phyloP scores from a whole-genome alignment of 1,140 invertebrate genomes.

The Bombus confusus region DNA sequence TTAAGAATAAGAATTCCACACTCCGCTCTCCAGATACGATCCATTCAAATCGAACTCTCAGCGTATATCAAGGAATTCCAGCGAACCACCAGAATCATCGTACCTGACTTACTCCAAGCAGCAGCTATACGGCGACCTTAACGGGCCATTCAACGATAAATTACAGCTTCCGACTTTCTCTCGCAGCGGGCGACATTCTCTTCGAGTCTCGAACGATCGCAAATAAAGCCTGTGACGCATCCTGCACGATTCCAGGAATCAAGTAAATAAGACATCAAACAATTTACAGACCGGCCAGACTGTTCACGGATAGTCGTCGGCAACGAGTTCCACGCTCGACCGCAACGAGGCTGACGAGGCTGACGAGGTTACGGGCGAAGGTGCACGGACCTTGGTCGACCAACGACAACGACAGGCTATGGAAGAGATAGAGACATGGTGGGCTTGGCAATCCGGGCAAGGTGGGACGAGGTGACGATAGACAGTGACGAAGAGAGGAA shows the following conservation, averaged over 20 bases:
- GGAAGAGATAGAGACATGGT: slow-evolving; percentile 4
- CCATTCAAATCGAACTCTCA: too few relatives aligned
- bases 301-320: slow-evolving; percentile 57
- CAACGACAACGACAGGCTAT: background rate
- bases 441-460: background rate
- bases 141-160: slow-evolving; percentile 32
- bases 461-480: slow-evolving; percentile 59
- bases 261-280: slow-evolving; percentile 80
- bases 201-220: slow-evolving; percentile 60
- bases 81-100: too few relatives aligned
- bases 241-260: slow-evolving; percentile 36
- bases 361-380: slow-evolving; percentile 69
- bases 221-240: slow-evolving; percentile 77
- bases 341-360: slow-evolving; percentile 63
- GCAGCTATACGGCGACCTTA: background rate
- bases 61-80: background rate
- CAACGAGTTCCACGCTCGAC: slow-evolving; percentile 64
- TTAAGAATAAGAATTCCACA: too few relatives aligned
- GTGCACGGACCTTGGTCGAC: slow-evolving; percentile 35
- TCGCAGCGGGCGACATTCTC: slow-evolving; percentile 18
- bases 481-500: slow-evolving; percentile 49
- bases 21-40: too few relatives aligned
- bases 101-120: slow-evolving; percentile 24
- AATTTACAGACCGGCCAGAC: slow-evolving; percentile 69
- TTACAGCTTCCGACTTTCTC: slow-evolving; percentile 43